phyloP scores from a whole-genome alignment of 2,113 vertebrate species.

The Pogonocichla stellata region DNA sequence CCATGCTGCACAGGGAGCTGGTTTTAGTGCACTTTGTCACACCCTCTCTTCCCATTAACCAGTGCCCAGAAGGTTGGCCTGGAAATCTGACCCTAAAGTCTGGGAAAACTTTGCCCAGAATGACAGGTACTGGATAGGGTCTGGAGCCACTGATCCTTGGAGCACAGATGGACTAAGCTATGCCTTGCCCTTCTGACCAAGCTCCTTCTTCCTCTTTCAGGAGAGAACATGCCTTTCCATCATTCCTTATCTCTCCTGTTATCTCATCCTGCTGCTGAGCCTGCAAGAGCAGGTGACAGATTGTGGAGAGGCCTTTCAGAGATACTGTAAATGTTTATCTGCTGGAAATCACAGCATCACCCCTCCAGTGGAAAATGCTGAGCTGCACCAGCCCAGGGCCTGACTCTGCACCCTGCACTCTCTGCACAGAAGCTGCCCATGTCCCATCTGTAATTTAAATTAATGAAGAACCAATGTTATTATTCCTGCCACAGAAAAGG shows the following conservation, averaged over 20 bases:
- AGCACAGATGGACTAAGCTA: not conserved
- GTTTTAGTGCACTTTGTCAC: not conserved
- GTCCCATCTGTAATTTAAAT: constrained; percentile 1
- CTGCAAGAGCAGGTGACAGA: not conserved
- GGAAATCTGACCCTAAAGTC: not conserved
- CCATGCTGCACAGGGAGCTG: not conserved
- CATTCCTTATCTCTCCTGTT: not conserved
- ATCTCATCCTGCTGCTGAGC: not conserved
- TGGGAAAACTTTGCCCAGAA: not conserved
- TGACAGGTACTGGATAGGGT: fast-evolving
- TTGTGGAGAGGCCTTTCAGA: not conserved
- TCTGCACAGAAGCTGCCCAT: not conserved
- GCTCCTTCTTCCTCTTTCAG: not conserved
- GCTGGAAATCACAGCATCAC: constrained; percentile 22
- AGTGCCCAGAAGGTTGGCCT: not conserved
- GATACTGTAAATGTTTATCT: not conserved
- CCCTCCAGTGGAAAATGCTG: not conserved
- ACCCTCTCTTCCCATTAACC: fast-evolving
- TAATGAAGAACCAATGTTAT: not conserved
- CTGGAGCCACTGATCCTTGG: not conserved
- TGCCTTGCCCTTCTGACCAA: not conserved
- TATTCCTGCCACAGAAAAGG: constrained; percentile 1
- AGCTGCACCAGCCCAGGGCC: not conserved
- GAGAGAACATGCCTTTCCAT: not conserved
- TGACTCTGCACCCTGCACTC: not conserved